Conservation (phyloP, 2,888 invertebrate species). For the Rotaria macrura region DNA sequence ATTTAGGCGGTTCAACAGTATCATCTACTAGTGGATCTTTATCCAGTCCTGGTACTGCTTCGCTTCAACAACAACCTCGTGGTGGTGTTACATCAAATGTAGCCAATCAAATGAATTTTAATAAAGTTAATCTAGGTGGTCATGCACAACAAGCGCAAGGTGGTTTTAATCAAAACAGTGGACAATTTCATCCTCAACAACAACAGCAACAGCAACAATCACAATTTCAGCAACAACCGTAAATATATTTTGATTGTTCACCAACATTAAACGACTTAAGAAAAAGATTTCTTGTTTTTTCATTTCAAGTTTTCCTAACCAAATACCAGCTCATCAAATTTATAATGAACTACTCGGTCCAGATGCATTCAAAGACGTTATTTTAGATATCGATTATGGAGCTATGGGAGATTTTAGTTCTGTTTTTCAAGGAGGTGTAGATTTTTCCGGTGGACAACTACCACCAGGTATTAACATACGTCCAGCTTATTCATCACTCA, state of each 20-base stretch:
- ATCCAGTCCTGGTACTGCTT: background rate
- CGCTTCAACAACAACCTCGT: background rate
- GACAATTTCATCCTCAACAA: background rate
- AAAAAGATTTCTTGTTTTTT: background rate
- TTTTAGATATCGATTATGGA: constrained; percentile 11
- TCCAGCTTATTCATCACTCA: background rate
- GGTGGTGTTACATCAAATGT: background rate
- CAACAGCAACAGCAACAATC: background rate
- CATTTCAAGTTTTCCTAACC: background rate
- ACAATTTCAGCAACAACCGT: background rate
- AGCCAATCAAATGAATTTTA: background rate
- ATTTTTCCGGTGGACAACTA: background rate
- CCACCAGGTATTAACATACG: background rate
- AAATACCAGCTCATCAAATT: background rate
- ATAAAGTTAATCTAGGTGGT: background rate
- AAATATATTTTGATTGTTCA: background rate
- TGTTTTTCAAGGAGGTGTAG: background rate
- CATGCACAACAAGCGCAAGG: background rate
- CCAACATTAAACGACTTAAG: background rate
- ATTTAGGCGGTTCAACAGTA: background rate
- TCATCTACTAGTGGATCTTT: background rate
- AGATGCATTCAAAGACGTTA: constrained; percentile 17
- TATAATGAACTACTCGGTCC: constrained; percentile 19
- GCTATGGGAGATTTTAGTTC: background rate
- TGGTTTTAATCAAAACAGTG: background rate